Conservation (phyloP, 2,888 invertebrate species). For the Scaeva pyrastri region DNA sequence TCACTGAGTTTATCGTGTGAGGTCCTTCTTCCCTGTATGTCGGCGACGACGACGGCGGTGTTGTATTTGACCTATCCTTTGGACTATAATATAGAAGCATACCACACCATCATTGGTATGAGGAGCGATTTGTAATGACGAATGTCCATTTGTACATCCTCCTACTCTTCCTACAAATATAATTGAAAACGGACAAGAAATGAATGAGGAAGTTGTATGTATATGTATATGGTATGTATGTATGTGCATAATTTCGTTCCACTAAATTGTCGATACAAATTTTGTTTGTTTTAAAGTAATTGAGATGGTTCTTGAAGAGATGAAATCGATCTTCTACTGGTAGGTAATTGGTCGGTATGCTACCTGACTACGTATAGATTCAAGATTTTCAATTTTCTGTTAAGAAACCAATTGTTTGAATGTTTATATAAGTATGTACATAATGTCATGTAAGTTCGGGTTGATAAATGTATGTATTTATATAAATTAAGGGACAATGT, state of each 20-base stretch:
- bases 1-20: conserved; percentile 68
- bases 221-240: too few relatives aligned
- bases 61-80: too few relatives aligned
- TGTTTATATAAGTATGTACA: too few relatives aligned
- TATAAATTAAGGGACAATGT: too few relatives aligned
- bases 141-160: conserved; percentile 54
- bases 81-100: conserved; percentile 10
- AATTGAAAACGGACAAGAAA: conserved; percentile 2
- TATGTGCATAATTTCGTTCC: conserved; percentile 18
- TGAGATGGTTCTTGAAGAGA: conserved; percentile 34
- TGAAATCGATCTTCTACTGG: background rate
- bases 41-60: too few relatives aligned
- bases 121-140: conserved; percentile 48
- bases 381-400: too few relatives aligned
- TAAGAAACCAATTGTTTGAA: background rate
- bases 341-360: background rate
- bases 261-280: conserved; percentile 27
- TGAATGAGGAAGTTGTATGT: conserved; percentile 18
- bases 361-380: background rate
- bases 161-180: conserved; percentile 62
- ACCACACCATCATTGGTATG: conserved; percentile 44
- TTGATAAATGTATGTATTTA: too few relatives aligned
- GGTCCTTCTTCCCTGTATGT: conserved; percentile 49
- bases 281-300: conserved; percentile 70
- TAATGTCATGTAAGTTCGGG: too few relatives aligned